Conservation (phyloP, 2,797 vertebrate species). For the Harpagifer antarcticus region DNA sequence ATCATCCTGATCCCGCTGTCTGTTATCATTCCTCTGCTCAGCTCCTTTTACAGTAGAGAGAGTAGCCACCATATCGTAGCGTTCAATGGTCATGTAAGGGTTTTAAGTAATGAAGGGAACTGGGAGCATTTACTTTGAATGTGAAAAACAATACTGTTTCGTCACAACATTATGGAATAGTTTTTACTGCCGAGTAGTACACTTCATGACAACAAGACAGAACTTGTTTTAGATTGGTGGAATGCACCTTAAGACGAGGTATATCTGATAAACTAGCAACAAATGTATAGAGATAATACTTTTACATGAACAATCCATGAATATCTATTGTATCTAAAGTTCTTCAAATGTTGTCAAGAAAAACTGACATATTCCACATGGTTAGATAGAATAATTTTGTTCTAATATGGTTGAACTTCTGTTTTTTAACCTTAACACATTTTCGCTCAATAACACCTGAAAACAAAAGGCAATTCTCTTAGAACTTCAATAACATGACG, state of each 20-base stretch:
- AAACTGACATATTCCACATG: neutral
- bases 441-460: neutral
- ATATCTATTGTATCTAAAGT: neutral
- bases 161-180: neutral
- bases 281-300: neutral
- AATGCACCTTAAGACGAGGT: no score
- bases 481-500: neutral
- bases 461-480: neutral
- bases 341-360: neutral
- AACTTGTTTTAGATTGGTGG: no score
- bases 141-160: neutral
- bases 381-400: neutral
- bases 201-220: no score
- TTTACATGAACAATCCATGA: neutral
- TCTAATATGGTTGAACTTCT: neutral
- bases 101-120: neutral
- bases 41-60: slow-evolving; percentile 28
- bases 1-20: slow-evolving; percentile 24
- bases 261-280: no score
- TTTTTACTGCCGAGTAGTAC: neutral
- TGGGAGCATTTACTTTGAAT: neutral
- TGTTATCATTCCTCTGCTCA: slow-evolving; percentile 26
- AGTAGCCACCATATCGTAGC: neutral
- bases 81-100: neutral
- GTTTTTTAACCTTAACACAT: neutral